Evolutionary conservation across 1,140 invertebrate species (phyloP).

Genomic region (Drosophila tristis): DNA sequence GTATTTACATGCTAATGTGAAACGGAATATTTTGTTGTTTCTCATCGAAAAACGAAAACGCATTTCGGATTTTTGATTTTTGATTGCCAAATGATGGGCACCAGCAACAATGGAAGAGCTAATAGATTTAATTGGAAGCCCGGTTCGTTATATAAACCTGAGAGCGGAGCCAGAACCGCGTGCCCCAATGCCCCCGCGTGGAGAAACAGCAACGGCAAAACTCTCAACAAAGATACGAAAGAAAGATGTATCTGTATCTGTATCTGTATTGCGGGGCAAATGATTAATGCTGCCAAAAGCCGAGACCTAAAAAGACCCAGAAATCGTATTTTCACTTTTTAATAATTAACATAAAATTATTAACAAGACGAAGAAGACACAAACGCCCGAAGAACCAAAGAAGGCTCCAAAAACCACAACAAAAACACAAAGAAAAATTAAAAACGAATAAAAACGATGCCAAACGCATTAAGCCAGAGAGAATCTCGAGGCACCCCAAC

Average conservation of each 20-base stretch:
- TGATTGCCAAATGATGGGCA: slow-evolving; percentile 48
- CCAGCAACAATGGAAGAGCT: slow-evolving; percentile 24
- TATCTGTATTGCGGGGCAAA: slow-evolving; percentile 11
- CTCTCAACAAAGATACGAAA: slow-evolving; percentile 23
- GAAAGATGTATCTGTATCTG: slow-evolving; percentile 22
- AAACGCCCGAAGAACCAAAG: slow-evolving; percentile 43
- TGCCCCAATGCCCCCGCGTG: neutral
- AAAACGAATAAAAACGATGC: slow-evolving; percentile 55
- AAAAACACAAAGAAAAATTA: slow-evolving; percentile 7
- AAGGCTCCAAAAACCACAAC: neutral
- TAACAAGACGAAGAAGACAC: slow-evolving; percentile 50
- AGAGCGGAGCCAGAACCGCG: slow-evolving; percentile 45
- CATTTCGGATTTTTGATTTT: slow-evolving; percentile 18
- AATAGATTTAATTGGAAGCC: slow-evolving; percentile 44
- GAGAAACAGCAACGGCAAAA: neutral
- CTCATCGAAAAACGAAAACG: slow-evolving; percentile 42
- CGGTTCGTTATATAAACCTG: slow-evolving; percentile 62
- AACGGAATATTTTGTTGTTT: slow-evolving; percentile 57
- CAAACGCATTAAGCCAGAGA: slow-evolving; percentile 57
- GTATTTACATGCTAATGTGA: slow-evolving; percentile 59
- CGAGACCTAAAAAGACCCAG: slow-evolving; percentile 50
- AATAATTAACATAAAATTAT: slow-evolving; percentile 83
- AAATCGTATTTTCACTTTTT: slow-evolving; percentile 80
- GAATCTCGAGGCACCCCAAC: slow-evolving; percentile 13
- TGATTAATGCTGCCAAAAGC: slow-evolving; percentile 59